Evolutionary conservation across 2,888 invertebrate genomes (phyloP), one percentile per base, ranked within the genome.

Genomic region (Hedya salicella): DNA sequence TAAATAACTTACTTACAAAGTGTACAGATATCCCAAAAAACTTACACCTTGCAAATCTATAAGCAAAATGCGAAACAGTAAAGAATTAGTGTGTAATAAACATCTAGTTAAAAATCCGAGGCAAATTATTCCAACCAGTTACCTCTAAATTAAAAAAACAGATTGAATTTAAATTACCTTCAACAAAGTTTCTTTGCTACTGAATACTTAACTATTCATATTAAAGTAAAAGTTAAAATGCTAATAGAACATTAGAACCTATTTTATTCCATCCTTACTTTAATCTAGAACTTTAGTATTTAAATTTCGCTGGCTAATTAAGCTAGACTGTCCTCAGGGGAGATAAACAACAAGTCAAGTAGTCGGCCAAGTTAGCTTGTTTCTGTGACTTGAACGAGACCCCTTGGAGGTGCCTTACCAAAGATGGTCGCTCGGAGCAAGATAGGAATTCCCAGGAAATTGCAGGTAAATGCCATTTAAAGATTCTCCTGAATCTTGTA

Each of bases 281-380:
- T 16, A 16, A 25, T 25, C 36, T 53, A 54, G n/a, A 32, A 8
- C 25, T 53, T 30, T 48, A 40, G 46, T 30, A 54, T 56, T 63
- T 17, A 48, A 62, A 62, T 48, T 62, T 62, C 21, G 25, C 17
- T 42, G n/a, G 30, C 57, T 57, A 64, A 57, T 64, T 64, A 50
- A 44, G 44, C 42, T 19, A 32, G 21, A 42, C 14, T n/a, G 30
- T n/a, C 32, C 9, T 17, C 16, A 16, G 56, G 46, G 40, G 17
- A 56, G 21, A 49, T 57, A 50, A 48, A 54, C 19, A 62, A 44
- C 19, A 13, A 36, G 56, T 48, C 30, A 54, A 63, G 56, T 49
- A 39, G 19, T 30, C 14, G 6, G 13, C 17, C 49, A 30, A 32
- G 56, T 44, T 36, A 44, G 36, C 30, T 32, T 25, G 52, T 62